Evolutionary conservation across 1,140 invertebrate genomes (phyloP), one percentile per base, ranked within the genome.

Genomic region (Zelostemma sp.): DNA sequence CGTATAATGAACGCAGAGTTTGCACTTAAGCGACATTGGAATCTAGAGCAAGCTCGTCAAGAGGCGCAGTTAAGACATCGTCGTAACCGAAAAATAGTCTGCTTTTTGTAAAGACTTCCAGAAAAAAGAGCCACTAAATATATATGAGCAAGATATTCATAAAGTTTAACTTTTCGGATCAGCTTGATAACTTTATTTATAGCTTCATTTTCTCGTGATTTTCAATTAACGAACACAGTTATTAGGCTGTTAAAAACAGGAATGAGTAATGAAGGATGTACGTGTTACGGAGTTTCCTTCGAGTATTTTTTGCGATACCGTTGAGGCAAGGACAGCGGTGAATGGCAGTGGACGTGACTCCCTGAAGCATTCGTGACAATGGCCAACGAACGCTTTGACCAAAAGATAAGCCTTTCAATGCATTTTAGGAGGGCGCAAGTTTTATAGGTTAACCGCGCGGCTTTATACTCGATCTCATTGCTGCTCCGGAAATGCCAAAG

Each of bases 41-140:
- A 72, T 68, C 61, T 74, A 45, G 65, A 49, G 31, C 65, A 45
- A 68, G 59, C 57, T 64, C 68, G 67, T 71, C 59, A 57, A 74
- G 63, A 48, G 35, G 17, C 31, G 38, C 35, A 60, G 21, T 45
- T 54, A 56, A 53, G 58, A 48, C 16, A 25, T 19, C 31, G 21
- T 6, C 28, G n/a, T 9, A 59, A 46, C 49, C 16, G 35, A 48
- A 28, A 14, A n/a, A 5, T 19, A 12, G 15, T 33, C 25, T n/a
- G 25, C 15, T 35, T 45, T 11, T 35, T 4, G 38, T 8, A 17
- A 15, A 16, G 17, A 28, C 35, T 19, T 40, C 3, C 21, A 3
- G 21, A 25, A 25, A 25, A 25, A 25, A 25, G 8, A 25, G 3
- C 21, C 21, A 25, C 21, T 25, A 25, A 25, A 4, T 25, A 25